Base-by-base conservation (phyloP, 2,888 invertebrate species). In the Cephus pulcher region DNA sequence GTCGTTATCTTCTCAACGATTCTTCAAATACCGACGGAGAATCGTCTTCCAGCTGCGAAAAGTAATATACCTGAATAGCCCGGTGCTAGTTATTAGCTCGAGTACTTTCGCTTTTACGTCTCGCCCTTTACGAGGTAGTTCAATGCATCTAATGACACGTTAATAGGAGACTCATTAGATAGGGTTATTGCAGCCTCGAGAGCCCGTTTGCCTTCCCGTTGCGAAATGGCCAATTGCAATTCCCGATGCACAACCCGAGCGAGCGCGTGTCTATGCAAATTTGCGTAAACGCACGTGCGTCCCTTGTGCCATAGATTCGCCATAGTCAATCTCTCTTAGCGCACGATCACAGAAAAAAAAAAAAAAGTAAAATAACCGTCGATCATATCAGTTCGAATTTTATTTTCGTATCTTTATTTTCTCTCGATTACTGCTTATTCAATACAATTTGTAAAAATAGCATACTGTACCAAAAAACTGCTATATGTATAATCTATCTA, bases 381-480 rank as follows among this genome's bases (percentile, higher is more conserved):
- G 15, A 56, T 56, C 23, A 23, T 56, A 23, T 56, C 23, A 56
- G 9, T 6, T 56, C 56, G 56, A 56, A 81, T 83, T 82, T 81
- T 82, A 82, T 80, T 80, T 75, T 78, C 78, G 73, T 82, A 83
- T 83, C 87, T 87, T 87, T 86, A 86, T 88, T 87, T 84, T 86
- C 82, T 85, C 86, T 88, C 83, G 84, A 80, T 87, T 89, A 88
- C 86, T 84, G 85, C 86, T 89, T 89, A 88, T 87, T 86, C 84
- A 86, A 85, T 90, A 90, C 89, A 90, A 87, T 89, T 90, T 90
- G 90, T 90, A 90, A 90, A 90, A 90, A 90, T 90, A 90, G 88
- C 85, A 90, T 89, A 90, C 89, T 86, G 90, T 90, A 90, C 89
- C 89, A 89, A 90, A 71, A 71, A 87, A 89, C 86, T 86, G 86